Evolutionary conservation across 2,888 invertebrate genomes (phyloP).

Genomic region (Colletes collaris): DNA sequence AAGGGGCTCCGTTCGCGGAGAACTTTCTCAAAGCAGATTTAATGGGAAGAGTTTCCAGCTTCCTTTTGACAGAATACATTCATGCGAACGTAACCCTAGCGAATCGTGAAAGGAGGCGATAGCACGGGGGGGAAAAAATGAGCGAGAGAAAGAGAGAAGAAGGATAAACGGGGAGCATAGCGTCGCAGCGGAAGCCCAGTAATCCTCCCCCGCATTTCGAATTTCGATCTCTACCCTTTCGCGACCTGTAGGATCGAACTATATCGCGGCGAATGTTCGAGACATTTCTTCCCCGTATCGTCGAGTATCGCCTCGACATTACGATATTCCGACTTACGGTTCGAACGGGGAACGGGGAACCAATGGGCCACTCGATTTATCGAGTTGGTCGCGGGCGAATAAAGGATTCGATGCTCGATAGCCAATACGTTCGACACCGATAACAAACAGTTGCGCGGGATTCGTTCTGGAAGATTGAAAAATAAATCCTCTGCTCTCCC

Average conservation of each 20-base stretch:
- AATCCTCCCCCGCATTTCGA: constrained; percentile 22
- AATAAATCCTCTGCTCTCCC: no score
- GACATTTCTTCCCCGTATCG: constrained; percentile 9
- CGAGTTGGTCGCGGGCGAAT: not conserved
- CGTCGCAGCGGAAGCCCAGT: not conserved
- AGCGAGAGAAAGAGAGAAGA: no score
- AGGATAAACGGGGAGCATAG: constrained; percentile 5
- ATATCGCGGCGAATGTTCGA: constrained; percentile 10
- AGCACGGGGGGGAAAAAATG: not conserved
- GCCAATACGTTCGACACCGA: no score
- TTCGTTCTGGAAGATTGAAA: no score
- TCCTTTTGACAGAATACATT: not conserved
- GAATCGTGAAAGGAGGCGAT: not conserved
- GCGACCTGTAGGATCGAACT: not conserved
- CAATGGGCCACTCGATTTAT: constrained; percentile 1
- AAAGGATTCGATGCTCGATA: no score
- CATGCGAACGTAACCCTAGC: not conserved
- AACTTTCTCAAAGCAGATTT: constrained; percentile 15
- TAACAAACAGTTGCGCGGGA: no score
- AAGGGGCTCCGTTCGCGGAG: not conserved
- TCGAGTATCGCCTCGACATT: constrained; percentile 15
- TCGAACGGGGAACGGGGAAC: constrained; percentile 4
- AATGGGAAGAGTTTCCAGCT: constrained; percentile 3
- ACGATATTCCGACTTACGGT: constrained; percentile 5
- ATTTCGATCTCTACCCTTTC: constrained; percentile 19